These are phyloP conservation scores for Odontamblyopus rebecca DNA, from an alignment of 2,797 vertebrate species.

Conservation along the genomic window DNA sequence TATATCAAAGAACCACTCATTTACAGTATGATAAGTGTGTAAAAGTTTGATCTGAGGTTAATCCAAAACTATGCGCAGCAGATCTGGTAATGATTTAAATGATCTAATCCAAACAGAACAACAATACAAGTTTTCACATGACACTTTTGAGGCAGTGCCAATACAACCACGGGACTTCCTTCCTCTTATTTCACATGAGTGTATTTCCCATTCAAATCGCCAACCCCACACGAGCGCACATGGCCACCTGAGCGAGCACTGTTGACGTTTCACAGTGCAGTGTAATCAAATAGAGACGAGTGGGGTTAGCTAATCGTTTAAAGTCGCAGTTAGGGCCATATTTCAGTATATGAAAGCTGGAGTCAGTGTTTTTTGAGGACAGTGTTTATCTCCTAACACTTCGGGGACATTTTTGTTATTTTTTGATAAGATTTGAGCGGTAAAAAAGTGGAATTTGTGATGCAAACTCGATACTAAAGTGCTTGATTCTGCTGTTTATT, in stretches of 20 bases:
- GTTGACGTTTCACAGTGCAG: not conserved
- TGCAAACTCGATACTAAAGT: no score
- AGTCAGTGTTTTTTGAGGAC: no score
- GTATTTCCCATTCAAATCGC: conserved; percentile 7
- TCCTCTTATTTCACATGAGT: not conserved
- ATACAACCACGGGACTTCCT: not conserved
- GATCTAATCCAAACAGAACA: no score
- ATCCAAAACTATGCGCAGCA: not conserved
- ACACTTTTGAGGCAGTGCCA: not conserved
- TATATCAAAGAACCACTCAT: not conserved
- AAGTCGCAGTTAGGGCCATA: not conserved
- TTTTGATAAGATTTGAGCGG: no score
- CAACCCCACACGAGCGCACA: not conserved
- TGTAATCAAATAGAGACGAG: not conserved
- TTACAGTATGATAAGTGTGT: not conserved
- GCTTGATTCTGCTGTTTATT: no score
- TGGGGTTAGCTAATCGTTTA: not conserved
- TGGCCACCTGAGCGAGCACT: not conserved
- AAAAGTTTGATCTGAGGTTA: not conserved
- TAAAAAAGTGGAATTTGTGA: no score
- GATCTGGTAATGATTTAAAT: not conserved
- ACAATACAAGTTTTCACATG: not conserved
- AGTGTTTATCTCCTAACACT: no score
- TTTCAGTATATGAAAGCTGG: no score
- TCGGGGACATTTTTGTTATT: no score